Conservation (phyloP, 2,113 vertebrate species). For the Thunnus thynnus region DNA sequence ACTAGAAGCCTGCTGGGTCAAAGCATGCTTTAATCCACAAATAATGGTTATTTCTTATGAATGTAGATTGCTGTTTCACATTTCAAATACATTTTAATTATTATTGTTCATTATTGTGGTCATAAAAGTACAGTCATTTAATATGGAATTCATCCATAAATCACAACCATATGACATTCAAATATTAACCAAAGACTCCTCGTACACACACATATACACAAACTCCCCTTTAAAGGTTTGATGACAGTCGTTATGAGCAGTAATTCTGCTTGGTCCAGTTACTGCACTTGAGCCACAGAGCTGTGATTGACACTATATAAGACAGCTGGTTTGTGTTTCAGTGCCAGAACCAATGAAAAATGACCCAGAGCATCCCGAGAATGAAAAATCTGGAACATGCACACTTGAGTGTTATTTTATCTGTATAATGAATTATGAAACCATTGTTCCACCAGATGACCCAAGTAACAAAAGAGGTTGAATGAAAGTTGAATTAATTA, state of each 20-base stretch:
- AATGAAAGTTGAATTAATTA: background rate
- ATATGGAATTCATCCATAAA: background rate
- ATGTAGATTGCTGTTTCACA: background rate
- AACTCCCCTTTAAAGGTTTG: background rate
- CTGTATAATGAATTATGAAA: background rate
- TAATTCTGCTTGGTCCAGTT: background rate
- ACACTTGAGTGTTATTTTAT: background rate
- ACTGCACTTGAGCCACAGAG: background rate
- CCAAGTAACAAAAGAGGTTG: background rate
- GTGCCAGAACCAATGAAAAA: background rate
- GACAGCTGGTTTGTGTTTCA: conserved; percentile 4
- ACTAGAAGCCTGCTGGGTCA: background rate
- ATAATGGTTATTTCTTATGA: background rate
- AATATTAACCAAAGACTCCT: background rate
- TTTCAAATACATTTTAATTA: background rate
- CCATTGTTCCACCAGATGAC: conserved; percentile 13
- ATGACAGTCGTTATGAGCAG: background rate
- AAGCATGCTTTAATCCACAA: background rate
- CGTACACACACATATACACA: background rate
- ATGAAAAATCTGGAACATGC: background rate
- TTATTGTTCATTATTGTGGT: background rate
- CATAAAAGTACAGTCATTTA: background rate
- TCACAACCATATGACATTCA: background rate
- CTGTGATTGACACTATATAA: background rate
- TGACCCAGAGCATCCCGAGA: background rate